Base-by-base conservation (phyloP, 1,140 invertebrate species). In the Hermetia illucens region DNA sequence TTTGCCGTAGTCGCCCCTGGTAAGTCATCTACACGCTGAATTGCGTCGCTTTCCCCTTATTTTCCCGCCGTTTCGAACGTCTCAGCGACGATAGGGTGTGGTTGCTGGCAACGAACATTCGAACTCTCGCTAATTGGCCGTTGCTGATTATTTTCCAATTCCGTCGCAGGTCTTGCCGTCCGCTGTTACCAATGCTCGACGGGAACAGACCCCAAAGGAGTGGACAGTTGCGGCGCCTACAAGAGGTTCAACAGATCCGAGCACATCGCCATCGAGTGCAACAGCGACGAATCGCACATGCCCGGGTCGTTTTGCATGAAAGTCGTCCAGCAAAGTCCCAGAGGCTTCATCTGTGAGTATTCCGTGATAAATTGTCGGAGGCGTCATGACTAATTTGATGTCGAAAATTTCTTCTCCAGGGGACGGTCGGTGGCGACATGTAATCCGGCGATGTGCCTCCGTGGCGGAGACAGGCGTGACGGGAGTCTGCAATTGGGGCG, bases 231-330 rank as follows among this genome's bases (percentile, higher is more conserved):
- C 64, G 88, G 89, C 1, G 84, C 87, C 0, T 94, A 93, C 47
- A 71, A 70, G 32, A 70, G 66, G 42, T 94, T 93, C 51, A 77
- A 91, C 49, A 77, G 70, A 48, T 70, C 77, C 8, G 69, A 74
- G 40, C 79, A 91, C 52, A 79, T 89, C 45, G 70, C 86, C 1
- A 76, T 91, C 6, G 88, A 93, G 44, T 94, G 88, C 55, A 84
- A 80, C 46, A 86, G 76, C 53, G 87, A 90, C 51, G 87, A 91
- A 53, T 85, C 84, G 38, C 70, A 81, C 33, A 87, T 84, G 60
- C 86, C 86, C 35, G 88, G 88, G n/a, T 86, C 86, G 5, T 92
- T 94, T 61, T 94, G 88, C 62, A 85, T 90, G 59, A 92, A 92
- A 66, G 66, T 86, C 12, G 80, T 82, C 1, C 81, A 89, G 48